Evolutionary conservation across 1,140 invertebrate genomes (phyloP).

Genomic region (Lepidostoma basale): DNA sequence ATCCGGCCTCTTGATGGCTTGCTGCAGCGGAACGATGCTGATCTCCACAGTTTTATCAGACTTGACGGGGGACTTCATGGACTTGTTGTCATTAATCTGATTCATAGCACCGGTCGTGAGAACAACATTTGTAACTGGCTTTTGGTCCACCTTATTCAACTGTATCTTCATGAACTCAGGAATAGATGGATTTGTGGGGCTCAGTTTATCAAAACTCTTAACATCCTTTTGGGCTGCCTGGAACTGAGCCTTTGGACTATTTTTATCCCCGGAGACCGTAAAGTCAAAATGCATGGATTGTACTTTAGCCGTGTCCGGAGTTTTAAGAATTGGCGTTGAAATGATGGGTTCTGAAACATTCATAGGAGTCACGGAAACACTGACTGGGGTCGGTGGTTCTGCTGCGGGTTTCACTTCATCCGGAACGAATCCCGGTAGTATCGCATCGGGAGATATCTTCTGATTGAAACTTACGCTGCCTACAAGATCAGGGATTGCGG

Average conservation of each 20-base stretch:
- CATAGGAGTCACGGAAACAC: slow-evolving; percentile 31
- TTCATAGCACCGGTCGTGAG: slow-evolving; percentile 61
- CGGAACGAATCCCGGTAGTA: background rate
- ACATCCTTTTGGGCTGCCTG: slow-evolving; percentile 49
- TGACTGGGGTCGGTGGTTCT: background rate
- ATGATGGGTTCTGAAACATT: background rate
- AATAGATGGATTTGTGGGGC: slow-evolving; percentile 52
- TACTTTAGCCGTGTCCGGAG: slow-evolving; percentile 19
- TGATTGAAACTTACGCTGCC: slow-evolving; percentile 42
- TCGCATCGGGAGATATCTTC: slow-evolving; percentile 28
- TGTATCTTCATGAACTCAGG: slow-evolving; percentile 75
- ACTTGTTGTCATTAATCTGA: slow-evolving; percentile 36
- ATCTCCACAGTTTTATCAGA: slow-evolving; percentile 23
- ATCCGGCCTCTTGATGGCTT: slow-evolving; percentile 14
- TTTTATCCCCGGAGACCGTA: slow-evolving; percentile 55
- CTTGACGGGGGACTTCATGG: slow-evolving; percentile 23
- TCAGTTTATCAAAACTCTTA: slow-evolving; percentile 57
- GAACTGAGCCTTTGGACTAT: slow-evolving; percentile 46
- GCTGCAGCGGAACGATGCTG: background rate
- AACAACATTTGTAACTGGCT: slow-evolving; percentile 65
- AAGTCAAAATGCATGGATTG: slow-evolving; percentile 48
- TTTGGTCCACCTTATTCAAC: slow-evolving; percentile 69
- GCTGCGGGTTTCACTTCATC: background rate
- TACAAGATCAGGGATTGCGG: slow-evolving; percentile 34
- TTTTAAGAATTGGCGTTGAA: slow-evolving; percentile 15